Evolutionary conservation across 1,140 invertebrate species (phyloP).

Genomic region (Cotesia glomerata): DNA sequence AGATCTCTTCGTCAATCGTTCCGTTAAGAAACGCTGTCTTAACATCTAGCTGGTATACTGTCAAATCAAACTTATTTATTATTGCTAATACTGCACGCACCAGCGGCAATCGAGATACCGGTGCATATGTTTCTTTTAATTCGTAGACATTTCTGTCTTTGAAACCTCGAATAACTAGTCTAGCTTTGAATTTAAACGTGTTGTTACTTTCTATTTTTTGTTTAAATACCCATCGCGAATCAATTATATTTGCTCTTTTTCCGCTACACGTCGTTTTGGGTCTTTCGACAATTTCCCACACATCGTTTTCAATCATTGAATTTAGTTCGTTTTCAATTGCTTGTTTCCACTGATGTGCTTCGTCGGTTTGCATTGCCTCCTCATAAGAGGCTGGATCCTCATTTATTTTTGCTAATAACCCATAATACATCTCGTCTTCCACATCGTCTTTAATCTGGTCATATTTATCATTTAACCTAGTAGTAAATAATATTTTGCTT

Average conservation of each 20-base stretch:
- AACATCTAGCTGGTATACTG: conserved; percentile 49
- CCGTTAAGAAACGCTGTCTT: conserved; percentile 52
- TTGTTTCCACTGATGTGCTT: background rate
- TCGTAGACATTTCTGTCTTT: conserved; percentile 22
- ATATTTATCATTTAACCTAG: background rate
- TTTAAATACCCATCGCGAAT: background rate
- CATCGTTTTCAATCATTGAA: conserved; percentile 8
- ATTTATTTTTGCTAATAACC: conserved; percentile 6
- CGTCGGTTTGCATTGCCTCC: background rate
- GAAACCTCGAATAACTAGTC: conserved; percentile 24
- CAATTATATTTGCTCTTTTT: background rate
- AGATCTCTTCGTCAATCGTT: conserved; percentile 51
- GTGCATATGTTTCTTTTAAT: conserved; percentile 25
- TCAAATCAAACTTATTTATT: conserved; percentile 33
- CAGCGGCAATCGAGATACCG: conserved; percentile 19
- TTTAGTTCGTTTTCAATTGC: conserved; percentile 1
- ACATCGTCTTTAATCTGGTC: background rate
- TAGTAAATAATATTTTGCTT: background rate
- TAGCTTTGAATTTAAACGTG: conserved; percentile 6
- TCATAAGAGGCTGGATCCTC: background rate
- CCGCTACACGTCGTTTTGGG: background rate
- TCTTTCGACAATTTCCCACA: conserved; percentile 15
- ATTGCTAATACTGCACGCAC: conserved; percentile 27
- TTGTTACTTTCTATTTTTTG: background rate
- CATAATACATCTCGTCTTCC: background rate